Conservation (phyloP, 2,113 vertebrate species). For the Psilopogon haemacephalus region DNA sequence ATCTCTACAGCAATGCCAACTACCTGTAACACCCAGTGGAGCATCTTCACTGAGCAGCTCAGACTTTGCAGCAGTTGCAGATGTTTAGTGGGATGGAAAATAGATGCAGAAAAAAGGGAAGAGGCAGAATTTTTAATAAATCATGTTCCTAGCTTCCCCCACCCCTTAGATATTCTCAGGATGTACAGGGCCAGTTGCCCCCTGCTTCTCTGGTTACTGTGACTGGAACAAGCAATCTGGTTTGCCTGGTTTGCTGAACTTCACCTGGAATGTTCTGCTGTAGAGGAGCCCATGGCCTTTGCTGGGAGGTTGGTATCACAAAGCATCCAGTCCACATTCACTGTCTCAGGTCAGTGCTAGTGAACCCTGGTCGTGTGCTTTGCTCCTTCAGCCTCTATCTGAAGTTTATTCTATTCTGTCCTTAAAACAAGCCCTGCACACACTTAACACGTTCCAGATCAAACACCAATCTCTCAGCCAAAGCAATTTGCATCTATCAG, state of each 20-base stretch:
- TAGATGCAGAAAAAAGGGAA: fast-evolving
- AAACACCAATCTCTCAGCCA: constrained; percentile 37
- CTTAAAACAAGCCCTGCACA: background rate
- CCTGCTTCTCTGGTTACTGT: background rate
- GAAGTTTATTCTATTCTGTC: background rate
- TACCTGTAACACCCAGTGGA: fast-evolving
- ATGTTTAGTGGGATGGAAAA: background rate
- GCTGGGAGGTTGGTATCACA: fast-evolving
- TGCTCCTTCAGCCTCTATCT: background rate
- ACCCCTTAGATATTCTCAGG: background rate
- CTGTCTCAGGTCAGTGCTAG: background rate
- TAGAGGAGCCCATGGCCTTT: fast-evolving
- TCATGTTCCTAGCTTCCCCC: too few species aligned
- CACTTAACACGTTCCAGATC: background rate
- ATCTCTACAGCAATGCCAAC: fast-evolving
- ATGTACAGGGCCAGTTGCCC: background rate
- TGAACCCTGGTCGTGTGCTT: fast-evolving
- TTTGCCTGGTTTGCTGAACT: background rate
- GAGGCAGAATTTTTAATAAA: background rate
- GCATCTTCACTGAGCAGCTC: fast-evolving
- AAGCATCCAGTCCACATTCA: background rate
- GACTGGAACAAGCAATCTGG: background rate
- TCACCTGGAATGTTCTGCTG: background rate
- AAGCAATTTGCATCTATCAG: constrained; percentile 31
- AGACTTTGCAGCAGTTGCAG: background rate